phyloP scores from a whole-genome alignment of 2,888 invertebrate species.

The Megastigmus dorsalis region DNA sequence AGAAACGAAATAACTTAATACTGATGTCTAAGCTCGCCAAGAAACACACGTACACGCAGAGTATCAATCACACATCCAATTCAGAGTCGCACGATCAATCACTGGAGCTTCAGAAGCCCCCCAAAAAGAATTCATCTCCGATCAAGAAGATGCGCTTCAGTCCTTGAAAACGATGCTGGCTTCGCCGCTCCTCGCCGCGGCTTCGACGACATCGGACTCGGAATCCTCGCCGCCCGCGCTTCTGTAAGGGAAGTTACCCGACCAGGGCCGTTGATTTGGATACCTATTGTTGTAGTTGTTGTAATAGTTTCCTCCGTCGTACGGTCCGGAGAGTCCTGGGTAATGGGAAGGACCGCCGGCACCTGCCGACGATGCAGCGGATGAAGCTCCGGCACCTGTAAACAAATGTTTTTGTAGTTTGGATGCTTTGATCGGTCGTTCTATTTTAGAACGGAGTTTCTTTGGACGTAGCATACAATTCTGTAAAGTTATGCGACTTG shows the following conservation, averaged over 20 bases:
- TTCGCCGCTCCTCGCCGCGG: neutral
- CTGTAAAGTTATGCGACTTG: no score
- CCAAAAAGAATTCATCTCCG: neutral
- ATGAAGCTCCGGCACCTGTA: conserved; percentile 15
- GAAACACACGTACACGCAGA: neutral
- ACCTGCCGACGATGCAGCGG: neutral
- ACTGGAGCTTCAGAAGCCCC: no score
- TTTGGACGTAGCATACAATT: no score
- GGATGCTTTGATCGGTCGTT: no score
- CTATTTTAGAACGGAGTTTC: no score
- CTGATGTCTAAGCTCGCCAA: conserved; percentile 14
- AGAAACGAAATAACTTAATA: conserved; percentile 39
- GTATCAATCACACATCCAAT: neutral
- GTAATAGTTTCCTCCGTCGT: neutral
- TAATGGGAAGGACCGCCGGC: neutral
- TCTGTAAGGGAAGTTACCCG: no score
- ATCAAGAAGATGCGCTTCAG: neutral
- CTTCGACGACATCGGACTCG: conserved; percentile 19
- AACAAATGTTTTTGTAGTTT: no score
- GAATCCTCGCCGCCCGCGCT: neutral
- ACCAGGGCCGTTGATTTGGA: conserved; percentile 32
- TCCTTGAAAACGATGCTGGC: conserved; percentile 16
- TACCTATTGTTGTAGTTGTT: neutral
- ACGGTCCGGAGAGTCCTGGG: neutral
- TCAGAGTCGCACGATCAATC: neutral